These are phyloP conservation scores for Potamarius usumacintae DNA, from an alignment of 2,113 vertebrate genomes.

Conservation along the genomic window DNA sequence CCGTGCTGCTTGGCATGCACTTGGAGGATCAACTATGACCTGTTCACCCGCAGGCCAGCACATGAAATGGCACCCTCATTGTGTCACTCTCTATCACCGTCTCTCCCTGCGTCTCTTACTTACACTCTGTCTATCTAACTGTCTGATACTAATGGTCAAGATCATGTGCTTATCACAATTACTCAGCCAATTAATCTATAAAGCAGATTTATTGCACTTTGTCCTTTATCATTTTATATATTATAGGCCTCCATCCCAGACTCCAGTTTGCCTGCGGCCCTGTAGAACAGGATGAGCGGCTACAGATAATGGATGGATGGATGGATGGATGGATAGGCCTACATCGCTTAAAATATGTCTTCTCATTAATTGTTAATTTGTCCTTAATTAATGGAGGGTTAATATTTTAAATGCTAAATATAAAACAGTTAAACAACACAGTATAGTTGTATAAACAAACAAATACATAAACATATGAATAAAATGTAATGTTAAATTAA, in stretches of 20 bases:
- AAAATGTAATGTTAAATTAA: not conserved
- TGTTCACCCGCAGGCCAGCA: constrained; percentile 41
- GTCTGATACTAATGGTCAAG: not conserved
- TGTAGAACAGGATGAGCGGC: too few species aligned
- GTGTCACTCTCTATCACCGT: constrained; percentile 62
- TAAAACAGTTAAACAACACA: not conserved
- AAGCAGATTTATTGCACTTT: not conserved
- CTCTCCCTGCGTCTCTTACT: constrained; percentile 13
- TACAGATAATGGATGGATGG: too few species aligned
- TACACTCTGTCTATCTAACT: not conserved
- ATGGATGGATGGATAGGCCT: too few species aligned
- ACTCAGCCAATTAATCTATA: not conserved
- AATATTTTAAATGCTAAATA: not conserved
- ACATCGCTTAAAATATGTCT: not conserved
- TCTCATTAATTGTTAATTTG: not conserved
- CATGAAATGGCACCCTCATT: constrained; percentile 58
- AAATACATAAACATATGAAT: not conserved
- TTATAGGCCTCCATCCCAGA: not conserved
- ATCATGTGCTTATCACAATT: not conserved
- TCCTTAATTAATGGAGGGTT: not conserved
- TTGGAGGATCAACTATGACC: constrained; percentile 8
- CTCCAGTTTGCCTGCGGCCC: too few species aligned
- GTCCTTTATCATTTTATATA: not conserved
- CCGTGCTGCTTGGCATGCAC: not conserved
- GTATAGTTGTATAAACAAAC: not conserved